These are phyloP conservation scores for Aleadryas rufinucha DNA, from an alignment of 2,113 vertebrate genomes.

Conservation along the genomic window DNA sequence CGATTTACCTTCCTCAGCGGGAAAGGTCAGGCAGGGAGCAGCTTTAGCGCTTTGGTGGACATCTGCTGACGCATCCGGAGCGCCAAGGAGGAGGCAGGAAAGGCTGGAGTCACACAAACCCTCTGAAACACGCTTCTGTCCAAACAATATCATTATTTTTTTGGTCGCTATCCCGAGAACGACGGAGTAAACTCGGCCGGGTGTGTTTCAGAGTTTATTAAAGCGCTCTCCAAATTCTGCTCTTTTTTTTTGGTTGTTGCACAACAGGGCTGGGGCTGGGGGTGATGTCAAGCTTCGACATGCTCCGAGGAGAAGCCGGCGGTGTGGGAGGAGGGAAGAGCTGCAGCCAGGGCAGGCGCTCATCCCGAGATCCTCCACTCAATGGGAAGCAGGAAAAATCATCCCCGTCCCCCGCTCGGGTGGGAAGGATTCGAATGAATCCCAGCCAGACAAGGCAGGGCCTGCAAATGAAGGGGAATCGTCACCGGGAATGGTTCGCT, in stretches of 20 bases:
- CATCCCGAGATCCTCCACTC: neutral
- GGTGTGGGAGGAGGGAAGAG: neutral
- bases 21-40: conserved; percentile 68
- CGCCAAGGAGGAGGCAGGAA: conserved; percentile 74
- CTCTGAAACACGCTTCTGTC: conserved; percentile 5
- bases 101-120: conserved; percentile 48
- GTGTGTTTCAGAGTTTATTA: conserved; percentile 1
- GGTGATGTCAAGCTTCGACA: conserved; percentile 55
- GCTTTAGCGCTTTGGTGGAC: conserved; percentile 55
- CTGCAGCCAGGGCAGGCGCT: neutral
- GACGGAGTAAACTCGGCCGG: conserved; percentile 51
- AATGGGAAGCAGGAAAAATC: neutral
- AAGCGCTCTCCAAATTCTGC: conserved; percentile 4
- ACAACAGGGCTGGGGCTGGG: conserved; percentile 31
- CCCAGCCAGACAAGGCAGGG: neutral
- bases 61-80: conserved; percentile 69
- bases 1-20: conserved; percentile 50
- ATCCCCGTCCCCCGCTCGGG: neutral
- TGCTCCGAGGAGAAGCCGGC: neutral
- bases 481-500: neutral
- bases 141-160: neutral
- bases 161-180: conserved; percentile 46
- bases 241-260: neutral
- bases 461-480: neutral
- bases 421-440: neutral